phyloP scores from a whole-genome alignment of 2,113 vertebrate species.

The Falcunculus frontatus region DNA sequence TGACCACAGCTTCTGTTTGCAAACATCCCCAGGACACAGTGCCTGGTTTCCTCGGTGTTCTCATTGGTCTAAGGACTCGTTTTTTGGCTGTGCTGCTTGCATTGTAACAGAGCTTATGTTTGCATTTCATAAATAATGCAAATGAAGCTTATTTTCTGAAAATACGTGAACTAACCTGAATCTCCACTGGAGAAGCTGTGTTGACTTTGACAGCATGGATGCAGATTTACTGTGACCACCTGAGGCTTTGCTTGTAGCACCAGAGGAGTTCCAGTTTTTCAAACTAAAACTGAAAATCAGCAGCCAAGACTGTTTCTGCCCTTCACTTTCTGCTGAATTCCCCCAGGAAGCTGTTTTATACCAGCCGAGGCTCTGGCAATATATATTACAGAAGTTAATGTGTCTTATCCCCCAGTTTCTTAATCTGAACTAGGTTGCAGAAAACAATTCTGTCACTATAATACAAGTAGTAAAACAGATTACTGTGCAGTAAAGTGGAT shows the following conservation, averaged over 20 bases:
- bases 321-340: not conserved
- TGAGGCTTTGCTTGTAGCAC: not conserved
- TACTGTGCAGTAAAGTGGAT: constrained; percentile 44
- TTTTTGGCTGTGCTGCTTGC: not conserved
- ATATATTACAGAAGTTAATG: constrained; percentile 42
- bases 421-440: constrained; percentile 43
- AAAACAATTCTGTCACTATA: constrained; percentile 50
- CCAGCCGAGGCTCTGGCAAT: not conserved
- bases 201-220: constrained; percentile 1
- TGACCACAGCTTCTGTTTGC: not conserved
- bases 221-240: constrained; percentile 7
- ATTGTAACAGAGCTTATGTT: not conserved
- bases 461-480: constrained; percentile 48
- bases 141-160: not conserved
- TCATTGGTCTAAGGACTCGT: not conserved
- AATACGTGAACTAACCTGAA: not conserved
- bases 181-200: not conserved
- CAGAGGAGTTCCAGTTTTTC: not conserved
- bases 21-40: not conserved
- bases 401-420: constrained; percentile 41
- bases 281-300: not conserved
- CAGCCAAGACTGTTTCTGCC: not conserved
- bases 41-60: not conserved
- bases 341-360: constrained; percentile 13
- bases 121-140: not conserved